Conservation (phyloP, 2,113 vertebrate species). For the Saimiri boliviensis region DNA sequence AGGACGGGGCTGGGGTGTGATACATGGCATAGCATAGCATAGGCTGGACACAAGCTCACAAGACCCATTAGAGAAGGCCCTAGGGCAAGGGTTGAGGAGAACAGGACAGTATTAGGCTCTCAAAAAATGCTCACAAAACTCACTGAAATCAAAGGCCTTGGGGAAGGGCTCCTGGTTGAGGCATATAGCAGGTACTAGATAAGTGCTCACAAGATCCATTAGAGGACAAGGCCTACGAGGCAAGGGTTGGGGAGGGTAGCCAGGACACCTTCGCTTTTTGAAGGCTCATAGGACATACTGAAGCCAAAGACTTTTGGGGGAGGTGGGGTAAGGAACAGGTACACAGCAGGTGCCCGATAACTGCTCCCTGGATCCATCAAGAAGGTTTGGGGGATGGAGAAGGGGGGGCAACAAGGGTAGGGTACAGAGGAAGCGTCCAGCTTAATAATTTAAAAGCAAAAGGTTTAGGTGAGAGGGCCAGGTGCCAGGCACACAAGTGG, state of each 20-base stretch:
- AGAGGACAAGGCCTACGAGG: neutral
- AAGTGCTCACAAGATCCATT: constrained; percentile 56
- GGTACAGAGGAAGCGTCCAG: neutral
- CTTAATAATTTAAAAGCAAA: constrained; percentile 54
- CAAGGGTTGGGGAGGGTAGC: neutral
- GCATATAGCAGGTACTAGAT: constrained; percentile 26
- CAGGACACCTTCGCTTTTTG: neutral
- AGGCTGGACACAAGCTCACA: constrained; percentile 1
- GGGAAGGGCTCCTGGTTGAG: neutral
- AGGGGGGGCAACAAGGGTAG: neutral
- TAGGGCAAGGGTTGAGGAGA: constrained; percentile 20
- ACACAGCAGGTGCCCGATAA: constrained; percentile 37
- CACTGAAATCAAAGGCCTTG: constrained; percentile 40
- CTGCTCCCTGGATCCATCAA: neutral
- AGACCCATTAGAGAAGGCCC: constrained; percentile 19
- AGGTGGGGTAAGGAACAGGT: neutral
- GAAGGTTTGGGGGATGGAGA: neutral
- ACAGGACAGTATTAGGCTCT: neutral
- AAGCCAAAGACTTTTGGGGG: constrained; percentile 37
- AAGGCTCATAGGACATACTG: constrained; percentile 32
- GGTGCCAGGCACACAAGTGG: constrained; percentile 20
- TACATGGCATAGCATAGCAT: neutral
- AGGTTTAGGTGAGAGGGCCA: neutral
- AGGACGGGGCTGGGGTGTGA: neutral
- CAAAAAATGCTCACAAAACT: constrained; percentile 45